These are phyloP conservation scores for Xiphophorus birchmanni DNA, from an alignment of 2,797 vertebrate genomes.

Conservation along the genomic window DNA sequence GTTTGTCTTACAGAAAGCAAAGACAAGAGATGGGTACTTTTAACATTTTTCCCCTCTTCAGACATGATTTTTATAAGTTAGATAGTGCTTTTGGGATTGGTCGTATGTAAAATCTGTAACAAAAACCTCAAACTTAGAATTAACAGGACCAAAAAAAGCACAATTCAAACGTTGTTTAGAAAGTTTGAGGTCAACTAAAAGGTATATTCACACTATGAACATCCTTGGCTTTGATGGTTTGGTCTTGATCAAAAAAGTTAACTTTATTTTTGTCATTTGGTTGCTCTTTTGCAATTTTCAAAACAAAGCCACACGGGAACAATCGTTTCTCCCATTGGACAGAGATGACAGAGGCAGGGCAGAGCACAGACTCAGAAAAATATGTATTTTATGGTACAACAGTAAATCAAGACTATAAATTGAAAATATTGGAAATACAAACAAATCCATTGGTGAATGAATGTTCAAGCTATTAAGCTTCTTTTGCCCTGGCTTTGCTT, in stretches of 20 bases:
- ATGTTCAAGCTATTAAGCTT: background rate
- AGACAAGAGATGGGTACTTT: conserved; percentile 4
- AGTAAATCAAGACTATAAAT: background rate
- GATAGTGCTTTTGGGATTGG: background rate
- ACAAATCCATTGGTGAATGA: background rate
- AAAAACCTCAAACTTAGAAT: background rate
- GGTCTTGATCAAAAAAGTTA: no score
- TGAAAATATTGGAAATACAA: background rate
- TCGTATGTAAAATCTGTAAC: background rate
- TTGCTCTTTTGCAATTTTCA: no score
- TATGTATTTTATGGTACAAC: background rate
- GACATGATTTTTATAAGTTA: background rate
- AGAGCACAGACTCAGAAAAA: no score
- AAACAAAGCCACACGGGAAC: no score
- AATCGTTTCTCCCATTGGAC: no score
- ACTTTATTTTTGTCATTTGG: no score
- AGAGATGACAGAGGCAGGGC: no score
- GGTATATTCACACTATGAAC: background rate
- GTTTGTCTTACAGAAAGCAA: background rate
- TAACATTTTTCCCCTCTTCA: background rate
- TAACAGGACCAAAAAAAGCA: background rate
- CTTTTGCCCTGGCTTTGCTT: background rate
- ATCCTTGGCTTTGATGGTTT: background rate
- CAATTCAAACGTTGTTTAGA: background rate
- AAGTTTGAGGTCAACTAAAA: background rate